Evolutionary conservation across 2,113 vertebrate species (phyloP), one percentile per base, ranked within the genome.

Genomic region (Chlorodrepanis virens): DNA sequence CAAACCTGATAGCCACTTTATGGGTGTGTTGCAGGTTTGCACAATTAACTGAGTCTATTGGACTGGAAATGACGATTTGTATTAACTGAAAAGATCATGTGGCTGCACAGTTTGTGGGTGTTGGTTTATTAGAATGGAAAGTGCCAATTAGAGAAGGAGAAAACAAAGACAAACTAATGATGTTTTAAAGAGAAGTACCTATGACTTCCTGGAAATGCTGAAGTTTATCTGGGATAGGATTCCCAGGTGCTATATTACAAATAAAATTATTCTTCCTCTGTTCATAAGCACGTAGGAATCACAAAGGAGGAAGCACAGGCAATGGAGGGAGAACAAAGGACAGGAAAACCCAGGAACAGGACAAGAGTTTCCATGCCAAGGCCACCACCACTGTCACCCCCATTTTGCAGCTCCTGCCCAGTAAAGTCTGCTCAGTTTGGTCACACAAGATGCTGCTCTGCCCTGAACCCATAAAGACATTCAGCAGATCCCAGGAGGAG

Each of bases 41-140:
- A 96, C 94, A 97, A 96, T 97, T 94, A 96, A 90, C 88, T 86
- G 87, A 92, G 88, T 83, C 94, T 96, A 96, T 97, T 97, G 95
- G 93, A 95, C 96, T 95, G 95, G 93, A 97, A 97, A 96, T 94
- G 92, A 96, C 14, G 93, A 96, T 97, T 94, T 96, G 96, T 96
- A 94, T 94, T 95, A 94, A 93, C 93, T 94, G 95, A 95, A 96
- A 93, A 75, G 87, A 95, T 95, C 95, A 97, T 94, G 95, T 95
- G 95, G 94, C 90, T 96, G 90, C 76, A 77, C 53, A 94, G 92
- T 92, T 92, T 94, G 94, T 96, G 96, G 94, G 95, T 92, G 96
- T 96, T 94, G 93, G 95, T 94, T 96, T 96, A 96, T 96, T 96
- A 96, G 94, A 93, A 96, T 94, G 88, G 96, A 96, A 96, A 96